Evolutionary conservation across 2,888 invertebrate species (phyloP), one percentile per base, ranked within the genome.

Genomic region (Malthinus flaveolus): DNA sequence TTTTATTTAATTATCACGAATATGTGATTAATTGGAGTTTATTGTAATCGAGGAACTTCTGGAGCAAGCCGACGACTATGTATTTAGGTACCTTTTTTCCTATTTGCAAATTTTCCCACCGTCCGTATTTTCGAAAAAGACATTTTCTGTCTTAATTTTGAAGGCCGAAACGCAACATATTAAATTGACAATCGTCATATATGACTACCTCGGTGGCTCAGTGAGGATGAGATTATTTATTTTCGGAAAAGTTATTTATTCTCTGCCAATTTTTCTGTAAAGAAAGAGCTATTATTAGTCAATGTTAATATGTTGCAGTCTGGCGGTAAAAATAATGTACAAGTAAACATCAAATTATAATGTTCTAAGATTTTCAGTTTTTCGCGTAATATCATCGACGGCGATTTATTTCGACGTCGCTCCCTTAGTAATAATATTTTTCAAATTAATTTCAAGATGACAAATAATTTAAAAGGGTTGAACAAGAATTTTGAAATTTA

Each of bases 61-160:
- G 5, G 23, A 46, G 56, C 60, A 56, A 61, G 56, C 52, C 46
- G 56, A 57, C 44, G 39, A 53, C 50, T 49, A 61, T 61, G 61
- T 61, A 61, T 57, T 53, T 61, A 61, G 61, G 61, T 61, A 61
- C 23, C 23, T 23, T 23, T 23, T 23, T 5, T 23, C 23, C 23
- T 23, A 3, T 23, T 23, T 23, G 2, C 23, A 23, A 23, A 23
- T 23, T 23, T 3, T 23, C 23, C 2, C 2, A 23, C n/a, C n/a
- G n/a, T n/a, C n/a, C n/a, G n/a, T n/a, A 23, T 23, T 23, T 23
- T 23, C 23, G 5, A 23, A 23, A 23, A n/a, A 23, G 5, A 23
- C 5, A 23, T 23, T 23, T n/a, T n/a, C n/a, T n/a, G n/a, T n/a
- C 23, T 5, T 23, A 23, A 23, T 23, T 23, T 23, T 23, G 23